These are phyloP conservation scores for Nansenia antarctica DNA, from an alignment of 2,113 vertebrate genomes.

Conservation along the genomic window DNA sequence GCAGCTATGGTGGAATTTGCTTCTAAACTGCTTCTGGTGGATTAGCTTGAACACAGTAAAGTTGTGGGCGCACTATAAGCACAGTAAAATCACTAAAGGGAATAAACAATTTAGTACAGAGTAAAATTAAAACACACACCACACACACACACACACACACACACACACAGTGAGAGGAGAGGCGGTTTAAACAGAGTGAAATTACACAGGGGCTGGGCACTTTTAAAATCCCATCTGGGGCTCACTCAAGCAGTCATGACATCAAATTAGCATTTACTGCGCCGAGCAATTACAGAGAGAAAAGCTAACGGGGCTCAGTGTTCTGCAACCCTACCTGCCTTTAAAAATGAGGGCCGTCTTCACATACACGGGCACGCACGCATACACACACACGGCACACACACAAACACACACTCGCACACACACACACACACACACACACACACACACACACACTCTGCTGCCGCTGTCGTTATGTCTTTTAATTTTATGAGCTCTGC, in stretches of 20 bases:
- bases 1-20: too few relatives aligned
- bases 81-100: too few relatives aligned
- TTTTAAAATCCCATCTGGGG: slow-evolving; percentile 70
- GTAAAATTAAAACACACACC: background rate
- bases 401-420: background rate
- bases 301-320: slow-evolving; percentile 60
- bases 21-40: too few relatives aligned
- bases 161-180: slow-evolving; percentile 24
- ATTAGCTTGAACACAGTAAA: too few relatives aligned
- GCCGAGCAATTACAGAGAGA: slow-evolving; percentile 65
- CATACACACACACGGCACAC: slow-evolving; percentile 19
- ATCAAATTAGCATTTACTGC: slow-evolving; percentile 70
- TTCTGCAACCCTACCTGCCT: slow-evolving; percentile 65
- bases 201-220: slow-evolving; percentile 62
- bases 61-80: too few relatives aligned
- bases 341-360: slow-evolving; percentile 52
- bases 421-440: background rate
- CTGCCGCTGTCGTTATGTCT: slow-evolving; percentile 30
- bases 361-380: background rate
- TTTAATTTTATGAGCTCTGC: slow-evolving; percentile 41
- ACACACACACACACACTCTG: slow-evolving; percentile 13
- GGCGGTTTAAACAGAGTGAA: slow-evolving; percentile 63
- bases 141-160: background rate
- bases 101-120: too few relatives aligned
- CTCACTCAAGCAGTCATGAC: slow-evolving; percentile 67